Evolutionary conservation across 2,888 invertebrate species (phyloP).

Genomic region (Reticulitermes lucifugus): DNA sequence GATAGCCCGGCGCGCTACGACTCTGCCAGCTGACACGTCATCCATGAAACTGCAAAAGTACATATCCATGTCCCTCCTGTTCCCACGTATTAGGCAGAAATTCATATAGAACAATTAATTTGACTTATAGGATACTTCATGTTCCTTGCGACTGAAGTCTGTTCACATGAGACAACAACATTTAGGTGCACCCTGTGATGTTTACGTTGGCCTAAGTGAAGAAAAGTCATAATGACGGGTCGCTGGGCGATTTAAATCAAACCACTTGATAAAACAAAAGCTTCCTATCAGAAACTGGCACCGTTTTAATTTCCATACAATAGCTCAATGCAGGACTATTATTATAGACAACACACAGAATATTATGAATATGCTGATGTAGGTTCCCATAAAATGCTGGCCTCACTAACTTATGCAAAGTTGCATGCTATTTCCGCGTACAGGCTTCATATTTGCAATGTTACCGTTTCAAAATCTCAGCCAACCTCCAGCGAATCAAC

Average conservation of each 20-base stretch:
- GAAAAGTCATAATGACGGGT: background rate
- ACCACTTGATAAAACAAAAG: slow-evolving; percentile 18
- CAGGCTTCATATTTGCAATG: background rate
- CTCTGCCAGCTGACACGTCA: no score
- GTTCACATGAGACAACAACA: no score
- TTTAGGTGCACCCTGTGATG: background rate
- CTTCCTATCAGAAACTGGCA: slow-evolving; percentile 2
- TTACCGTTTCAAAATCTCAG: slow-evolving; percentile 8
- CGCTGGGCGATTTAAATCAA: slow-evolving; percentile 9
- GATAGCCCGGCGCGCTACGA: no score
- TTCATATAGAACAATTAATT: no score
- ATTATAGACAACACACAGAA: background rate
- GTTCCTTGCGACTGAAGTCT: no score
- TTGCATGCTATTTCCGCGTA: slow-evolving; percentile 11
- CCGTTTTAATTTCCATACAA: slow-evolving; percentile 27
- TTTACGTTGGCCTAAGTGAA: background rate
- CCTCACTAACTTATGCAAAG: background rate
- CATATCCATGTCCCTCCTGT: no score
- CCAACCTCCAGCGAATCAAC: background rate
- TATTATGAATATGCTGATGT: slow-evolving; percentile 17
- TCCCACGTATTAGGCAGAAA: no score
- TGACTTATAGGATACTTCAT: no score
- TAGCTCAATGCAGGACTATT: slow-evolving; percentile 4
- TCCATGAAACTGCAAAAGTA: no score
- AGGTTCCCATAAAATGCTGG: background rate